Evolutionary conservation across 2,888 invertebrate genomes (phyloP).

Genomic region (Hyles lineata): DNA sequence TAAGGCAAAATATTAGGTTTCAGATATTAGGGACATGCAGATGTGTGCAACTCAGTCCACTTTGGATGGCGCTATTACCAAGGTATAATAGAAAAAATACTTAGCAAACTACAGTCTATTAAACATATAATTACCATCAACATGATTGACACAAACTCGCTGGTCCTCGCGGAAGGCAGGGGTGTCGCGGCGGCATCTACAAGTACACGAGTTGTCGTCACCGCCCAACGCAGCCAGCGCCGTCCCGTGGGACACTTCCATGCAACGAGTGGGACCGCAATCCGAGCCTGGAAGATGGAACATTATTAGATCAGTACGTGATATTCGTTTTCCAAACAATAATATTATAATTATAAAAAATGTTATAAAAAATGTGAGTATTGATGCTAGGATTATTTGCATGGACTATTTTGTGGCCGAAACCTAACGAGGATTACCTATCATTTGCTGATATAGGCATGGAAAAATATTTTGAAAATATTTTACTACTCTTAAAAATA

Average conservation of each 20-base stretch:
- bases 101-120: background rate
- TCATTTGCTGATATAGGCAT: too few species aligned
- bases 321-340: background rate
- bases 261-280: conserved; percentile 87
- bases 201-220: conserved; percentile 82
- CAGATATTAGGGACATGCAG: too few species aligned
- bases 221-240: conserved; percentile 76
- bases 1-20: too few species aligned
- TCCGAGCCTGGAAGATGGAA: conserved; percentile 70
- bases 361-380: too few species aligned
- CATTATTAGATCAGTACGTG: background rate
- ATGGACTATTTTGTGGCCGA: too few species aligned
- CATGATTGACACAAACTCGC: conserved; percentile 88
- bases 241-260: conserved; percentile 88
- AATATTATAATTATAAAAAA: too few species aligned
- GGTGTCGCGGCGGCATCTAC: conserved; percentile 87
- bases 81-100: background rate
- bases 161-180: conserved; percentile 91
- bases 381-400: too few species aligned
- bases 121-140: conserved; percentile 84
- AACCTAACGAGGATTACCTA: too few species aligned
- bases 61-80: too few species aligned
- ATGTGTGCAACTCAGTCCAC: too few species aligned
- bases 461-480: background rate
- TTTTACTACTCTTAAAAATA: background rate